Evolutionary conservation across 1,140 invertebrate genomes (phyloP), one percentile per base, ranked within the genome.

Genomic region (Gonatopus flavifemur): DNA sequence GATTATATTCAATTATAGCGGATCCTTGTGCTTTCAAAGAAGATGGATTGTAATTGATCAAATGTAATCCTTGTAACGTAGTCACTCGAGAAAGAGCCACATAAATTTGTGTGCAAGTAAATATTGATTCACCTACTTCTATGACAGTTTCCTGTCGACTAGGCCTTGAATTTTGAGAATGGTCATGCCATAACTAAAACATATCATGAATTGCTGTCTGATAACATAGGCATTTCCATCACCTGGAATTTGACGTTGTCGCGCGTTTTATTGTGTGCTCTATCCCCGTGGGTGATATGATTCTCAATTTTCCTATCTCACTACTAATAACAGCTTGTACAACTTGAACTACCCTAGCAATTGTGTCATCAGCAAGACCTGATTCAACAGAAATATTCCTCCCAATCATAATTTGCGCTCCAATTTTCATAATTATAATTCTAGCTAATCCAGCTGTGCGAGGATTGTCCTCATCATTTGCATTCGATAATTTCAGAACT

Each of bases 201-300:
- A 57, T 9, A 74, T 57, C 13, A 71, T 69, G 66, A 75, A 77
- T 59, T 77, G 73, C 49, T 67, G 51, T 40, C 72, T 52, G 22
- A 62, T 49, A 22, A 70, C 50, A 58, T 19, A 72, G 12, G 55
- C 57, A 51, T 41, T 52, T 54, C 44, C 54, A 67, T 62, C 19
- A 74, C 45, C 59, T 65, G 33, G 62, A 74, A 68, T 50, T 69
- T 69, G 22, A 56, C 47, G 39, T 25, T 41, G 16, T 49, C 31
- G n/a, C n/a, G 42, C 40, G 44, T 40, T 62, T 60, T 19, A 70
- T 54, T n/a, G 39, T 38, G 42, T 49, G 44, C 48, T 52, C 46
- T 40, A 24, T 3, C 18, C 56, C 54, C 18, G 54, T 38, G 25
- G 24, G 12, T 13, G 58, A 35, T 22, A 28, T 28, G 39, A 57